These are phyloP conservation scores for Bombus turneri DNA, from an alignment of 1,140 invertebrate species.

Conservation along the genomic window DNA sequence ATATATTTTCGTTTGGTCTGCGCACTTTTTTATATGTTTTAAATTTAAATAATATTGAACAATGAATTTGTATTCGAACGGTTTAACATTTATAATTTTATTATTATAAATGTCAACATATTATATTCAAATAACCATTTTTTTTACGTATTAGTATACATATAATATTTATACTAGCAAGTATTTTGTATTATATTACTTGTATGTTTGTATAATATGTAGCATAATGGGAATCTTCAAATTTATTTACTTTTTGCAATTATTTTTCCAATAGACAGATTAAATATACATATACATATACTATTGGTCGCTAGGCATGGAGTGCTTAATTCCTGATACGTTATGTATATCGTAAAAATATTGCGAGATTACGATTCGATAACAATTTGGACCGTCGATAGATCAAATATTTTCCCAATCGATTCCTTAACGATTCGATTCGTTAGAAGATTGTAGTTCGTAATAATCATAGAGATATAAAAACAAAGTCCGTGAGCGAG, in stretches of 20 bases:
- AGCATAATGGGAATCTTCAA: background rate
- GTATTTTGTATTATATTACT: background rate
- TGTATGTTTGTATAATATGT: background rate
- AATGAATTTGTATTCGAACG: background rate
- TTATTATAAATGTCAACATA: background rate
- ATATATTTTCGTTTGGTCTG: background rate
- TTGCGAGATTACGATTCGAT: background rate
- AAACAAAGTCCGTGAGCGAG: too few relatives aligned
- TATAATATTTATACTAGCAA: background rate
- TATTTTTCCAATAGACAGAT: background rate
- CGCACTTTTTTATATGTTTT: background rate
- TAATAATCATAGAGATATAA: background rate
- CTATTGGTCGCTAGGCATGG: background rate
- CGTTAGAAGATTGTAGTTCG: background rate
- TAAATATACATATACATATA: background rate
- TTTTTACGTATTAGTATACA: background rate
- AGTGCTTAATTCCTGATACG: background rate
- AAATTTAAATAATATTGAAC: background rate
- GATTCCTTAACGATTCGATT: background rate
- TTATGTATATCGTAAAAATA: background rate
- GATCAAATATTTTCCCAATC: background rate
- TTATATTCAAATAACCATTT: background rate
- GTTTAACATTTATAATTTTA: background rate
- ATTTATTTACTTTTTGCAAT: background rate
- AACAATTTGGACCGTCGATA: background rate